Conservation (phyloP, 2,888 invertebrate genomes). For the Scrobipalpa atriplicella region DNA sequence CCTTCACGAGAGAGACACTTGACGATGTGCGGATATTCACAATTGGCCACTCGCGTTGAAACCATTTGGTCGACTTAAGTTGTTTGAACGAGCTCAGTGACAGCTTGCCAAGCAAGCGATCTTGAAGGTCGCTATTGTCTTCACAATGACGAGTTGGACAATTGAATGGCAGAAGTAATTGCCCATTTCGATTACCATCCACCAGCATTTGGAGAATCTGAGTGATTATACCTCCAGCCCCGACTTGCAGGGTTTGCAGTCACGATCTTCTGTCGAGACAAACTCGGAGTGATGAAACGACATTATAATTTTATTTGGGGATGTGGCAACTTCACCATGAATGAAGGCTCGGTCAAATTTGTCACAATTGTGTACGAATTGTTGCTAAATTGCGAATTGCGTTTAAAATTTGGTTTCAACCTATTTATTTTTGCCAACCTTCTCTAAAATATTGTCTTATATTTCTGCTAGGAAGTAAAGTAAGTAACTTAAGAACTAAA, state of each 20-base stretch:
- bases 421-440: background rate
- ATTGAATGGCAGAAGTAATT: constrained; percentile 70
- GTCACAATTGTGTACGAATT: constrained; percentile 20
- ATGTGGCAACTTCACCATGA: constrained; percentile 16
- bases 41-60: constrained; percentile 4
- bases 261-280: constrained; percentile 59
- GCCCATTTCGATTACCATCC: constrained; percentile 65
- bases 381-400: constrained; percentile 17
- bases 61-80: constrained; percentile 9
- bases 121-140: constrained; percentile 58
- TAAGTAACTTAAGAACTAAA: background rate
- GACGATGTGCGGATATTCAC: background rate
- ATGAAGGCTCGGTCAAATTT: constrained; percentile 19
- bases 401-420: background rate
- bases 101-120: constrained; percentile 30
- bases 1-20: background rate
- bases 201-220: constrained; percentile 64
- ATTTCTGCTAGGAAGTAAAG: constrained; percentile 5
- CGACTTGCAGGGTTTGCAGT: constrained; percentile 56
- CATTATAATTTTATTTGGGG: constrained; percentile 25
- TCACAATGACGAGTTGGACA: constrained; percentile 60
- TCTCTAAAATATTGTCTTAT: background rate
- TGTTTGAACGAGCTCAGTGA: constrained; percentile 30
- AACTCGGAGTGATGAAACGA: constrained; percentile 17
- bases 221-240: constrained; percentile 53